Percentiles rank a stretch among this genome's conserved stretches.
These are phyloP conservation scores for Pseudachorutes palmiensis DNA, from an alignment of 1,140 invertebrate species.

Conservation along the genomic window DNA sequence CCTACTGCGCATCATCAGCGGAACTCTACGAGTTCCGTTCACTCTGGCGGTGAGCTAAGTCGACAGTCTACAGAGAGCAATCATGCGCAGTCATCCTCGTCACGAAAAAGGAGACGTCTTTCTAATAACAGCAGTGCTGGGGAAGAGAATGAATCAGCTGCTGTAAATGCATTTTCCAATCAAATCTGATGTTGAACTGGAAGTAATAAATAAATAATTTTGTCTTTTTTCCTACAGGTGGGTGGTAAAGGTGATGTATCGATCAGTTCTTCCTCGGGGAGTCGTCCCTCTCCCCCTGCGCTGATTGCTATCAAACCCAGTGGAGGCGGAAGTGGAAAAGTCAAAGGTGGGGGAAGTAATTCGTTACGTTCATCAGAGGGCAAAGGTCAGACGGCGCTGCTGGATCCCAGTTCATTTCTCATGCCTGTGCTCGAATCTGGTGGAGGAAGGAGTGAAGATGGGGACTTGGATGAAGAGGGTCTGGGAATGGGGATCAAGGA, in stretches of 20 bases:
- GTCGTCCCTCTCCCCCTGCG: slow-evolving; percentile 35
- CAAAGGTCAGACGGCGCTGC: slow-evolving; percentile 7
- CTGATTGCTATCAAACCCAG: slow-evolving; percentile 32
- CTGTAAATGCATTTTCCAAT: background rate
- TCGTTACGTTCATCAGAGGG: background rate
- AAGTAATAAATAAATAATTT: background rate
- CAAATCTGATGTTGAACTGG: background rate
- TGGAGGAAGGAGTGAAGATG: slow-evolving; percentile 1
- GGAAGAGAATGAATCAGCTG: slow-evolving; percentile 10
- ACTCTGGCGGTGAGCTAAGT: no score
- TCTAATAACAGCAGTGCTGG: slow-evolving; percentile 31
- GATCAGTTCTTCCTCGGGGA: slow-evolving; percentile 14
- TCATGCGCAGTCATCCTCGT: slow-evolving; percentile 11
- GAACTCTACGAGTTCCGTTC: no score
- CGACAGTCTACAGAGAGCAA: no score
- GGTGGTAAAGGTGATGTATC: background rate
- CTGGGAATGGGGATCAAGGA: slow-evolving; percentile 30
- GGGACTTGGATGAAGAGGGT: slow-evolving; percentile 28
- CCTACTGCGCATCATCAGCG: background rate
- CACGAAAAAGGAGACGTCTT: slow-evolving; percentile 26
- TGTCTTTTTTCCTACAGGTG: background rate
- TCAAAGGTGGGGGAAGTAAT: background rate
- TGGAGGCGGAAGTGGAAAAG: slow-evolving; percentile 16
- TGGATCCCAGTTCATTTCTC: slow-evolving; percentile 34
- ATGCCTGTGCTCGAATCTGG: slow-evolving; percentile 27